phyloP scores from a whole-genome alignment of 2,888 invertebrate genomes.

The Callinectes sapidus region DNA sequence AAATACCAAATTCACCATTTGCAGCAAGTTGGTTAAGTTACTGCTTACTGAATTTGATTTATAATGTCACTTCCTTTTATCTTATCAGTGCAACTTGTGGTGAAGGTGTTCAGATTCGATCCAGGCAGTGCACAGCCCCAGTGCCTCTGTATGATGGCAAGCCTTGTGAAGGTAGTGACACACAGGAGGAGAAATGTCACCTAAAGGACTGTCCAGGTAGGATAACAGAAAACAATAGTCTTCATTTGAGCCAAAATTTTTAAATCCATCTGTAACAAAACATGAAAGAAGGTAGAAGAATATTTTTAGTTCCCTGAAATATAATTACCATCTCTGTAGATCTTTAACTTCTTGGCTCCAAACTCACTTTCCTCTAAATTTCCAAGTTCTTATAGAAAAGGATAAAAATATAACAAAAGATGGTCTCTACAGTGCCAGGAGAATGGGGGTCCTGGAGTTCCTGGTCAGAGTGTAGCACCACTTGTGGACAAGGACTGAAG shows the following conservation, averaged over 20 bases:
- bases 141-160: conserved; percentile 76
- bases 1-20: too few species aligned
- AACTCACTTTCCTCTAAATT: not conserved
- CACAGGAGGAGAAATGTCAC: conserved; percentile 76
- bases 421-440: conserved; percentile 77
- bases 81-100: conserved; percentile 76
- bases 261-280: not conserved
- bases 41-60: not conserved
- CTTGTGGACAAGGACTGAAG: conserved; percentile 79
- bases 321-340: not conserved
- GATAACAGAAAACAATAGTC: conserved; percentile 69
- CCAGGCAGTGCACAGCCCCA: conserved; percentile 77
- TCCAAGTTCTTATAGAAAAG: not conserved
- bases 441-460: conserved; percentile 80
- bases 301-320: not conserved
- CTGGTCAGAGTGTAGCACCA: conserved; percentile 80
- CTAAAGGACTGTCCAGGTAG: conserved; percentile 76
- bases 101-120: conserved; percentile 75
- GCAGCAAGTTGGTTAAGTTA: not conserved
- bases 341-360: not conserved
- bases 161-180: conserved; percentile 76
- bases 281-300: not conserved
- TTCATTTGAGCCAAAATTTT: not conserved
- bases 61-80: not conserved
- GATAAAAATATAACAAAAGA: not conserved